These are phyloP conservation scores for Chirona hameri DNA, from an alignment of 2,888 invertebrate genomes.

Conservation along the genomic window DNA sequence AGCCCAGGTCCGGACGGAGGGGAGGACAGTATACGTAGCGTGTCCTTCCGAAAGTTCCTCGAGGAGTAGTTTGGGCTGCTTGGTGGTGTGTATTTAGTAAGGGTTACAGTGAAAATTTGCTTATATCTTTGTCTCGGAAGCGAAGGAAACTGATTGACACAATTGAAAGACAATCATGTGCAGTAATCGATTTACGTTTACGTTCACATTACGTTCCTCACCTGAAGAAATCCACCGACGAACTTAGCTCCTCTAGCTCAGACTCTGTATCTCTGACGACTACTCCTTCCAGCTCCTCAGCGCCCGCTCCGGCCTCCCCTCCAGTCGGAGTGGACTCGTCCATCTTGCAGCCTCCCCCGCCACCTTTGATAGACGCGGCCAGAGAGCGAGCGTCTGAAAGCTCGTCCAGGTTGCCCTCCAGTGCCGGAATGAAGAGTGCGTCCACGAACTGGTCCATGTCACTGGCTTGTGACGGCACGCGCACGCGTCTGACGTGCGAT, in stretches of 20 bases:
- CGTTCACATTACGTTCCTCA: not conserved
- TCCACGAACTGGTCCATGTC: slow-evolving; percentile 97
- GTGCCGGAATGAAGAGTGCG: slow-evolving; percentile 90
- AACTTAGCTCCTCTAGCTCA: not conserved
- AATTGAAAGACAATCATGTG: no score
- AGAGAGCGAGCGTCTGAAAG: slow-evolving; percentile 84
- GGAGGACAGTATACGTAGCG: no score
- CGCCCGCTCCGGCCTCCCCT: not conserved
- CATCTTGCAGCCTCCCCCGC: slow-evolving; percentile 44
- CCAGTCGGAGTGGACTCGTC: not conserved
- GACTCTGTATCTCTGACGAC: not conserved
- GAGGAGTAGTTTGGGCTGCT: no score
- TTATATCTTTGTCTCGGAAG: no score
- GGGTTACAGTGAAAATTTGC: no score
- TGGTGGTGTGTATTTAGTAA: no score
- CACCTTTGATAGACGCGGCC: slow-evolving; percentile 89
- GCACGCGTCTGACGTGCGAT: slow-evolving; percentile 81
- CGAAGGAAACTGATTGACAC: no score
- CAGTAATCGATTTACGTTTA: no score
- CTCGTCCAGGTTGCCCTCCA: slow-evolving; percentile 87
- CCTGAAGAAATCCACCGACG: slow-evolving; percentile 4
- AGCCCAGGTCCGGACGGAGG: no score
- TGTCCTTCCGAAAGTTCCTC: no score
- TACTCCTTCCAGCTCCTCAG: not conserved
- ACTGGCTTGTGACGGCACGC: slow-evolving; percentile 90